Percentiles rank a stretch among this genome's conserved stretches.
phyloP scores from a whole-genome alignment of 1,140 invertebrate genomes.

The Eufriesea mexicana region DNA sequence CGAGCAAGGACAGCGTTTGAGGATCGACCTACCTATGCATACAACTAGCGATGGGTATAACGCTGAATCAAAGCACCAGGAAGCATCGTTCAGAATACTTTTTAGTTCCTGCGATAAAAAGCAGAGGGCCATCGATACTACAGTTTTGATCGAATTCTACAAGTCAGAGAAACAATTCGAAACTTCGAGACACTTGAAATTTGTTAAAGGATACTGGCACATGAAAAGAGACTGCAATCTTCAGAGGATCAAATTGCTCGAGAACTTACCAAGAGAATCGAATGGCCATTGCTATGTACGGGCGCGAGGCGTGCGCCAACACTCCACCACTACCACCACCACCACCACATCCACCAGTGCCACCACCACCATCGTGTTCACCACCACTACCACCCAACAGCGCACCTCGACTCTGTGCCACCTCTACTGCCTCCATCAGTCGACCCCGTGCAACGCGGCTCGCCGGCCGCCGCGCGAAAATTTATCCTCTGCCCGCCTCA shows the following conservation, averaged over 20 bases:
- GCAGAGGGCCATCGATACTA: not conserved
- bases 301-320: constrained; percentile 70
- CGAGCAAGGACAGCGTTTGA: constrained; percentile 26
- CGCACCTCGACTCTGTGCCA: constrained; percentile 69
- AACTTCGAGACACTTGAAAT: too few relatives aligned
- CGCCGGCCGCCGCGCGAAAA: constrained; percentile 77
- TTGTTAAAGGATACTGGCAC: not conserved
- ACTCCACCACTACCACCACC: constrained; percentile 20
- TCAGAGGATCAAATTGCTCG: constrained; percentile 9
- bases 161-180: too few relatives aligned
- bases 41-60: not conserved
- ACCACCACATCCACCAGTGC: constrained; percentile 10
- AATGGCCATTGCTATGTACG: constrained; percentile 36
- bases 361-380: not conserved
- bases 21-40: constrained; percentile 12
- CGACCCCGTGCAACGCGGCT: constrained; percentile 82
- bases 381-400: constrained; percentile 40
- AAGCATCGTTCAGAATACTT: not conserved
- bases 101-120: not conserved
- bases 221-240: not conserved
- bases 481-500: constrained; percentile 21
- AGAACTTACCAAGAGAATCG: constrained; percentile 32
- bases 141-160: not conserved
- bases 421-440: constrained; percentile 76
- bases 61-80: not conserved